Conservation (phyloP, 2,888 invertebrate species). For the Polymixis lichenea region DNA sequence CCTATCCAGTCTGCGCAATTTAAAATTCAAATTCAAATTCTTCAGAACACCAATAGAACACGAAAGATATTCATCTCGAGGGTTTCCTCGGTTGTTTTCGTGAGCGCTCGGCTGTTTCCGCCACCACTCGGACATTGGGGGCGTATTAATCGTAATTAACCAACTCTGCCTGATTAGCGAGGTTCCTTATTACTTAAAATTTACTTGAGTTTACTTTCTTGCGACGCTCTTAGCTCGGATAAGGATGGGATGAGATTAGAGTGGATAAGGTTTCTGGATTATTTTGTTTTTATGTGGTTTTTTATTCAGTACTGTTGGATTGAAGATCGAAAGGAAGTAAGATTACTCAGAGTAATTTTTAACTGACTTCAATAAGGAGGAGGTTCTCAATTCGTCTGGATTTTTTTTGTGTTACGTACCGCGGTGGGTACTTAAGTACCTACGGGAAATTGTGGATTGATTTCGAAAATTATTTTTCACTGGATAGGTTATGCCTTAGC, state of each 20-base stretch:
- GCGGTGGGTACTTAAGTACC: no score
- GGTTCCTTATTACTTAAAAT: constrained; percentile 86
- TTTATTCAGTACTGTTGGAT: not conserved
- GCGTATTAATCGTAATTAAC: constrained; percentile 84
- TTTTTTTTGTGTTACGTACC: no score
- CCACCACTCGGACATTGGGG: constrained; percentile 68
- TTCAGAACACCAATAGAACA: constrained; percentile 55
- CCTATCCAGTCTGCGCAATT: constrained; percentile 41
- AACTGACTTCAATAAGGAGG: no score
- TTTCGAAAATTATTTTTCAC: no score
- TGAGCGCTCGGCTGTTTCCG: constrained; percentile 55
- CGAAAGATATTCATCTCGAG: constrained; percentile 58
- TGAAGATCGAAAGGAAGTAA: not conserved
- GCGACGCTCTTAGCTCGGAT: constrained; percentile 76
- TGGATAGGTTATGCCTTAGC: no score
- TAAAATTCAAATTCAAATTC: constrained; percentile 60
- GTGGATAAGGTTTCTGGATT: constrained; percentile 66
- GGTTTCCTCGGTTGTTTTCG: constrained; percentile 53
- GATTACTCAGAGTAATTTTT: not conserved
- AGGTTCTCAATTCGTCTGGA: no score
- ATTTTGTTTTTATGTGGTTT: not conserved
- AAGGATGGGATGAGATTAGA: constrained; percentile 63
- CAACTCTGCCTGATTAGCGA: constrained; percentile 79
- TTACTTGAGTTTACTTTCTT: constrained; percentile 85
- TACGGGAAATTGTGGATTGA: no score